phyloP scores from a whole-genome alignment of 2,113 vertebrate genomes.

The Nycticebus coucang region DNA sequence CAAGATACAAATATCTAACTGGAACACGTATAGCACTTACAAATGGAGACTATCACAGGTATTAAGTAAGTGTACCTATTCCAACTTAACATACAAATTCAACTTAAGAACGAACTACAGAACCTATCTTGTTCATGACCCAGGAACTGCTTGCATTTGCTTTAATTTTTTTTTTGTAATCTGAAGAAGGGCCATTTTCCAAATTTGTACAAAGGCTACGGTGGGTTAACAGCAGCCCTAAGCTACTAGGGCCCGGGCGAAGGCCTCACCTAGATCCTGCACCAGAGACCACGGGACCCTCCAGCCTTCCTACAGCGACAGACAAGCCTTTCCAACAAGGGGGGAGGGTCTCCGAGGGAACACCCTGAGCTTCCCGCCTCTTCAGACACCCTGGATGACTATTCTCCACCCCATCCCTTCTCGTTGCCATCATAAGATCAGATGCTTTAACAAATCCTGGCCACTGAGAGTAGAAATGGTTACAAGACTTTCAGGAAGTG shows the following conservation, averaged over 20 bases:
- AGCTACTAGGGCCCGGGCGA: neutral
- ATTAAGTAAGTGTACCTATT: no score
- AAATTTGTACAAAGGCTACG: neutral
- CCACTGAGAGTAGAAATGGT: neutral
- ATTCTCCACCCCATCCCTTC: neutral
- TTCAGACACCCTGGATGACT: neutral
- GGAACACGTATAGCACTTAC: no score
- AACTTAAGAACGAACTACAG: no score
- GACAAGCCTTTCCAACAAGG: neutral
- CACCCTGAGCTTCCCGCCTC: neutral
- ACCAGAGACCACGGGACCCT: neutral
- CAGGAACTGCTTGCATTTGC: no score
- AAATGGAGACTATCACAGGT: no score
- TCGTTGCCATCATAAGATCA: neutral
- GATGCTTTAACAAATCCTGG: neutral
- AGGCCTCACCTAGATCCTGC: neutral
- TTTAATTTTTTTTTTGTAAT: constrained; percentile 33
- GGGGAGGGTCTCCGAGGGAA: neutral
- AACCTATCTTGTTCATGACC: no score
- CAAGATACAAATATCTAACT: no score
- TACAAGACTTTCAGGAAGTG: neutral
- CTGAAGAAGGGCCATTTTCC: neutral
- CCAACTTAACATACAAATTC: no score
- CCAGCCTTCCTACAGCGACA: neutral
- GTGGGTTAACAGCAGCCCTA: neutral